A percentile compares a stretch with the other conserved stretches of the same genome.
Evolutionary conservation across 2,888 invertebrate genomes (phyloP).

Genomic region (Stenodema calcarata): DNA sequence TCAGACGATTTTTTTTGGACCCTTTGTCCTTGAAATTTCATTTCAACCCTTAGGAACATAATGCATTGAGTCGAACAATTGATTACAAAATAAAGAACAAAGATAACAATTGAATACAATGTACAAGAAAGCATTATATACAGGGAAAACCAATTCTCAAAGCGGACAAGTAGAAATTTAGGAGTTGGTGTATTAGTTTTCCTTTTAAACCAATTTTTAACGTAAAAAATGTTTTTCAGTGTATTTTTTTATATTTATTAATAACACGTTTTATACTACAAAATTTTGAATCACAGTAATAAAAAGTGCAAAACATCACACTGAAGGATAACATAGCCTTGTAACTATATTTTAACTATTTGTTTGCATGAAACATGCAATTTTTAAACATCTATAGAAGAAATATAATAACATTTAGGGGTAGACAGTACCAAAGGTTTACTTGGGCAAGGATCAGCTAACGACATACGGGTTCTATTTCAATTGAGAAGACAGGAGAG

Average conservation of each 20-base stretch:
- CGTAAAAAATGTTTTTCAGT: neutral
- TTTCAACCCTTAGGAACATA: slow-evolving; percentile 34
- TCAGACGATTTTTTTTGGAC: neutral
- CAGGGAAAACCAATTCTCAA: neutral
- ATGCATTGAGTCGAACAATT: slow-evolving; percentile 32
- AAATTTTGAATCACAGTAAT: slow-evolving; percentile 26
- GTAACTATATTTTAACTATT: neutral
- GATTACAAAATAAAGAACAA: neutral
- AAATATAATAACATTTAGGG: neutral
- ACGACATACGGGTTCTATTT: neutral
- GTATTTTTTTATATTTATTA: neutral
- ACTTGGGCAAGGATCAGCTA: neutral
- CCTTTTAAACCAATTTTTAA: neutral
- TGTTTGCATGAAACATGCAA: neutral
- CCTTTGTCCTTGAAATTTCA: neutral
- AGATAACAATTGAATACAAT: neutral
- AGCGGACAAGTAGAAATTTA: neutral
- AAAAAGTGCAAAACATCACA: slow-evolving; percentile 31
- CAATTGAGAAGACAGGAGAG: neutral
- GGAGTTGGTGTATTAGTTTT: neutral
- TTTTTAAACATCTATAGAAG: neutral
- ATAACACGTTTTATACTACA: neutral
- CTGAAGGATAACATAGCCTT: slow-evolving; percentile 14
- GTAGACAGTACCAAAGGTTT: neutral
- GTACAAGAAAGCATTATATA: slow-evolving; percentile 19